phyloP scores from a whole-genome alignment of 2,113 vertebrate species.

The Seriola quinqueradiata region DNA sequence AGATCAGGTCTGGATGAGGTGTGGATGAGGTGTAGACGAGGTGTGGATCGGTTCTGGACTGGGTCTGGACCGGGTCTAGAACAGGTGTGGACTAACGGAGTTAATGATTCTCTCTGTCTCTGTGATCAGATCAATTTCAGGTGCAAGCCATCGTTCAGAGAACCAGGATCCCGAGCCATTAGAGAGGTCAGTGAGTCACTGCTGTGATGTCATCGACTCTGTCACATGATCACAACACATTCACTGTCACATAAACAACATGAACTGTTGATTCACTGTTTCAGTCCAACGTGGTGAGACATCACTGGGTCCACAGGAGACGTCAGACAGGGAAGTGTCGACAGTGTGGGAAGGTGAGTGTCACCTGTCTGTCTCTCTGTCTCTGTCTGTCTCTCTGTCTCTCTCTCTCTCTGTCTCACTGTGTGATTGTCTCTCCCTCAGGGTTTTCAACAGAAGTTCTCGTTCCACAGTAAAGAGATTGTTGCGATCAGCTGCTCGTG shows the following conservation, averaged over 20 bases:
- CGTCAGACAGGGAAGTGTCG: slow-evolving; percentile 95
- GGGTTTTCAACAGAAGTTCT: slow-evolving; percentile 99
- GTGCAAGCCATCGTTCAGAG: slow-evolving; percentile 97
- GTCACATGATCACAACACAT: neutral
- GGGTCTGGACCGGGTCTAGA: neutral
- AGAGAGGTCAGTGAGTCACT: slow-evolving; percentile 87
- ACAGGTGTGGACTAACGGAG: too few species aligned
- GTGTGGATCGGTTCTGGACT: neutral
- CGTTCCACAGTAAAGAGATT: slow-evolving; percentile 98
- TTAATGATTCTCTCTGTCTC: neutral
- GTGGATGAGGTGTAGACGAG: too few species aligned
- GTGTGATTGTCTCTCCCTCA: slow-evolving; percentile 55
- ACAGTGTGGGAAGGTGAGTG: slow-evolving; percentile 94
- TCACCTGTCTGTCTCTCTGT: too few species aligned
- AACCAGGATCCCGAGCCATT: slow-evolving; percentile 92
- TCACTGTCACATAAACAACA: too few species aligned
- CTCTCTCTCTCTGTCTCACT: neutral
- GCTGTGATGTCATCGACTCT: too few species aligned
- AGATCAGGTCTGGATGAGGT: slow-evolving; percentile 87
- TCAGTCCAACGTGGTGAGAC: slow-evolving; percentile 90
- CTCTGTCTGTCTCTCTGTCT: too few species aligned
- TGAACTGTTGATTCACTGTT: slow-evolving; percentile 2
- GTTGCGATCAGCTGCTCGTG: slow-evolving; percentile 99
- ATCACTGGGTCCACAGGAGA: slow-evolving; percentile 97
- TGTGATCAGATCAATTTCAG: slow-evolving; percentile 94